Base-by-base conservation (phyloP, 2,797 vertebrate genomes). In the Microcaecilia unicolor region DNA sequence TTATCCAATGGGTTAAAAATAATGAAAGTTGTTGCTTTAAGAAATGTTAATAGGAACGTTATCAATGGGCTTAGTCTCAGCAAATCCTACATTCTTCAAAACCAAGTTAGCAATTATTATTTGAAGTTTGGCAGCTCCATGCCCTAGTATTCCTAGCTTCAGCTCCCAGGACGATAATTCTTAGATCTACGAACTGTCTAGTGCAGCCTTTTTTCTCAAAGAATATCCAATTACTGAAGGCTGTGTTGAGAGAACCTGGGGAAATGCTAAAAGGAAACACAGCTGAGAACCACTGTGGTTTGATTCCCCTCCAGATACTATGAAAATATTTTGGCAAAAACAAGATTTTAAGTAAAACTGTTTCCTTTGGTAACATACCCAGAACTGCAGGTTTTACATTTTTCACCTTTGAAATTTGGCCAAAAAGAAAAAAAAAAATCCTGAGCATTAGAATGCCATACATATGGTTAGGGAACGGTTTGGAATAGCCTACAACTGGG, bases 261-360 rank as follows among this genome's bases (percentile, higher is more conserved):
- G 78, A 80, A 81, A 77, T 62, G 71, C 68, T 79, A 80, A 85
- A 74, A 79, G 77, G 82, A 84, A 86, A 80, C 52, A 44, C 72
- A 80, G 78, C 80, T 74, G 78, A 77, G 76, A 80, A 72, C 59
- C 77, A 51, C 78, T 75, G 77, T 67, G 84, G 83, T 78, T 84
- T 87, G 84, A 84, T 58, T 69, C 35, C 22, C 50, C 31, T 82
- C 85, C 84, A 86, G 67, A 81, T 70, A 73, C 76, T 81, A 82
- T 75, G 67, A 79, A 83, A 84, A 67, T 80, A 80, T 82, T 77
- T 81, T 85, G 82, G 83, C 78, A 72, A 74, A 78, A 80, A 67
- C 69, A 81, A 61, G 62, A 71, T 67, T 76, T 81, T 70, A 76
- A 83, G 70, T 78, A 74, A 82, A 84, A 83, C 58, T 82, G 73